A percentile compares a stretch with the other conserved stretches of the same genome.
Evolutionary conservation across 2,113 vertebrate genomes (phyloP).

Genomic region (Charadrius vociferus): DNA sequence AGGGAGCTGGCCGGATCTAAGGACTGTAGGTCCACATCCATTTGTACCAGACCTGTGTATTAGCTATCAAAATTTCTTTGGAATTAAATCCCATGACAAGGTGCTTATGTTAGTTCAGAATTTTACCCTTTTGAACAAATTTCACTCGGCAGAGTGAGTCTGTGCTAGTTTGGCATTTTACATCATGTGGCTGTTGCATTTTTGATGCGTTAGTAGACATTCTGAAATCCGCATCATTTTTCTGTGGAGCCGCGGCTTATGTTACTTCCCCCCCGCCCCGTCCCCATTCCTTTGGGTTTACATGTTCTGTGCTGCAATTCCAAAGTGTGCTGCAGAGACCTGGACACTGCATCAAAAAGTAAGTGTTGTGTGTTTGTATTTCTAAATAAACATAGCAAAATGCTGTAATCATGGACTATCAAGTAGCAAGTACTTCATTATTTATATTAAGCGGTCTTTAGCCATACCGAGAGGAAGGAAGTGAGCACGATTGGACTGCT

Average conservation of each 20-base stretch:
- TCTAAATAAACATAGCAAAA: neutral
- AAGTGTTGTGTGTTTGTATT: constrained; percentile 44
- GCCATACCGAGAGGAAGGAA: neutral
- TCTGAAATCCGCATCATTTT: neutral
- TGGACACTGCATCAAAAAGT: constrained; percentile 11
- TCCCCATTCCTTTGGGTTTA: neutral
- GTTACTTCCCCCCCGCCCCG: neutral
- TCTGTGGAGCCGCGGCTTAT: neutral
- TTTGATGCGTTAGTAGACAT: neutral
- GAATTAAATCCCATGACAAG: neutral
- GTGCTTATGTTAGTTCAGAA: neutral
- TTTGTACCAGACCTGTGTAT: accelerated
- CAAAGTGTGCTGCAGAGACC: constrained; percentile 44
- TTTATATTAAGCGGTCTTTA: neutral
- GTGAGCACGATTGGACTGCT: neutral
- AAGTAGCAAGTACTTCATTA: neutral
- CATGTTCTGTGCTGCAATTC: constrained; percentile 23
- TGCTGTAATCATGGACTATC: neutral
- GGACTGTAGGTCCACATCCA: neutral
- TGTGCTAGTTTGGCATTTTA: neutral
- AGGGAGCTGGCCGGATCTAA: accelerated
- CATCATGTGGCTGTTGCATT: neutral
- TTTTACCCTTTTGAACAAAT: neutral
- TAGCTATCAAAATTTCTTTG: neutral
- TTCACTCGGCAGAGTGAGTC: neutral